These are phyloP conservation scores for Acipenser oxyrinchus DNA, from an alignment of 2,797 vertebrate species.

Conservation along the genomic window DNA sequence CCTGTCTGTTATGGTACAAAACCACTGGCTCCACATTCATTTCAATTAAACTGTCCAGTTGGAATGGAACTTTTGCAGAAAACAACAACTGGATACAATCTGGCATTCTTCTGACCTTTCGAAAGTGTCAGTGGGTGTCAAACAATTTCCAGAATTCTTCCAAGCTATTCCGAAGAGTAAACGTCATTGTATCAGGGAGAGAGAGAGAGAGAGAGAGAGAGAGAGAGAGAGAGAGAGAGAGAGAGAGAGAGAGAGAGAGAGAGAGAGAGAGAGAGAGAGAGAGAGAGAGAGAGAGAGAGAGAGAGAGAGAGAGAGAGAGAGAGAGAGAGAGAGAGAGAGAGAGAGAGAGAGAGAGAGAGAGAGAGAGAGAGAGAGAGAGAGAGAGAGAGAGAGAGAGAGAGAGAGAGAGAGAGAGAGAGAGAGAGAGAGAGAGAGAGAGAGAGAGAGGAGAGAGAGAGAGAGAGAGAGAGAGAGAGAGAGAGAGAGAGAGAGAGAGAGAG, in stretches of 20 bases:
- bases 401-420: background rate
- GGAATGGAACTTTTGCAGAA: too few relatives aligned
- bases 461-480: conserved; percentile 18
- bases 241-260: background rate
- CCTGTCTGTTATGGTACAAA: too few relatives aligned
- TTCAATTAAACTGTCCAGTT: too few relatives aligned
- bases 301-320: conserved; percentile 6
- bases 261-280: conserved; percentile 4
- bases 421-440: background rate
- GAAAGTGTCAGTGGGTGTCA: too few relatives aligned
- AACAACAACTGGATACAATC: too few relatives aligned
- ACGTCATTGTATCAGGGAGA: background rate
- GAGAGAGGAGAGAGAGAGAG: conserved; percentile 15
- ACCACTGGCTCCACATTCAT: too few relatives aligned
- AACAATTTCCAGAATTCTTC: too few relatives aligned
- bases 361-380: conserved; percentile 14
- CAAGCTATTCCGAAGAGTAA: too few relatives aligned
- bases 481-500: background rate
- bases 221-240: background rate
- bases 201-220: conserved; percentile 19
- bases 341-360: background rate
- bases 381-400: conserved; percentile 17
- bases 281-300: conserved; percentile 19
- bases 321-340: background rate
- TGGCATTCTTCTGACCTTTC: too few relatives aligned